Evolutionary conservation across 2,888 invertebrate species (phyloP), one percentile per base, ranked within the genome.

Genomic region (Diploptera punctata): DNA sequence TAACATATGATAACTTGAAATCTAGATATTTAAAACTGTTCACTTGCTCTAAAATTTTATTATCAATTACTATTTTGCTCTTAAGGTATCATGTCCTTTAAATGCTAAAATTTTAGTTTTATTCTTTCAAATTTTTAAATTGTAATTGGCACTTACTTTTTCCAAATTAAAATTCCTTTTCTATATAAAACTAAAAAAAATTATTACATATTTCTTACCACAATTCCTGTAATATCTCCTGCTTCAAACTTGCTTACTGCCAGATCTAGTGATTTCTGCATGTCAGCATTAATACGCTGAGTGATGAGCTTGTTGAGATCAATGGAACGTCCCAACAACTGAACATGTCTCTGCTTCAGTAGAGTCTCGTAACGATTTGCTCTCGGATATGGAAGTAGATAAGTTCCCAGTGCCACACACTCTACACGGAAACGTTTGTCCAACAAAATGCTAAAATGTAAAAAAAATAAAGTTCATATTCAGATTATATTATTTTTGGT

Each of bases 401-500:
- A 92, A 1, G 97, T 95, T 3, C 97, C 97, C 47, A 94, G 88
- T 7, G 94, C 93, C 49, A 94, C 92, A 81, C 98, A 98, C 82
- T 99, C 99, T 4, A 95, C 92, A 7, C 98, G 90, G 84, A 98
- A 99, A n/a, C 98, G 88, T 85, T 99, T 98, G 84, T 99, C 99
- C 76, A 99, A 85, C 79, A 98, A 87, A 85, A 98, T 98, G 81
- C 98, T 97, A 80, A 16, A 81, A 33, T 33, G 10, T 33, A 7
- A 33, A 33, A 33, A n/a, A n/a, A n/a, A n/a, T n/a, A n/a, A n/a
- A n/a, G n/a, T n/a, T n/a, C n/a, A n/a, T n/a, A n/a, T n/a, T n/a
- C n/a, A n/a, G n/a, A n/a, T n/a, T n/a, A n/a, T n/a, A n/a, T n/a
- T n/a, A n/a, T n/a, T n/a, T n/a, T n/a, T n/a, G n/a, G n/a, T n/a